Evolutionary conservation across 2,797 vertebrate genomes (phyloP).

Genomic region (Acanthornis magna): DNA sequence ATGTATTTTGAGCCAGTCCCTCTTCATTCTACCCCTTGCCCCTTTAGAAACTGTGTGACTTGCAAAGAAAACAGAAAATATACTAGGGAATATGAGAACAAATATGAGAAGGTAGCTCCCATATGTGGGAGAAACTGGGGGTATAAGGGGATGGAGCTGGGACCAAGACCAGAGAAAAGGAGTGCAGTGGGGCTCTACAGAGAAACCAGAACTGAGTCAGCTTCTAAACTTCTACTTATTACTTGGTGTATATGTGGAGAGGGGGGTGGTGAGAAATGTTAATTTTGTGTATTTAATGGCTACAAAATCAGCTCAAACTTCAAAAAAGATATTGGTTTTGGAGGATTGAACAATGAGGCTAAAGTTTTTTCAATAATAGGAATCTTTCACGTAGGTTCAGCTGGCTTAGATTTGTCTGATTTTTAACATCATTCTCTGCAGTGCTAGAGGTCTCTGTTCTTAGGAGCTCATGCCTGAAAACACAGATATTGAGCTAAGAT

Average conservation of each 20-base stretch:
- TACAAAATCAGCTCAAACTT: neutral
- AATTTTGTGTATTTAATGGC: neutral
- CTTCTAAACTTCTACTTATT: neutral
- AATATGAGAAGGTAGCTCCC: neutral
- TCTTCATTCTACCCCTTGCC: neutral
- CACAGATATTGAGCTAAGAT: neutral
- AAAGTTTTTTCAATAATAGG: neutral
- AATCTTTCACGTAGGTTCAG: neutral
- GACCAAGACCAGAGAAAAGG: neutral
- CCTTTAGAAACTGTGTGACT: neutral
- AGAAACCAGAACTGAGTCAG: neutral
- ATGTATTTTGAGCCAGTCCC: neutral
- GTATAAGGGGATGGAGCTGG: neutral
- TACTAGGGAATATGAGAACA: neutral
- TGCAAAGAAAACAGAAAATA: neutral
- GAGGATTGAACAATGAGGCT: neutral
- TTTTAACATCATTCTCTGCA: neutral
- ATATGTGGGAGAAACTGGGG: neutral
- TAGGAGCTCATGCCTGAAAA: neutral
- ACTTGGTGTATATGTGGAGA: neutral
- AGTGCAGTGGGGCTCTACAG: neutral
- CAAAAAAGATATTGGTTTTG: neutral
- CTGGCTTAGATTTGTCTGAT: neutral
- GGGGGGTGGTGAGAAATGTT: neutral
- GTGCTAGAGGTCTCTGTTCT: neutral